phyloP scores from a whole-genome alignment of 2,888 invertebrate genomes.

The Furcula furcula region DNA sequence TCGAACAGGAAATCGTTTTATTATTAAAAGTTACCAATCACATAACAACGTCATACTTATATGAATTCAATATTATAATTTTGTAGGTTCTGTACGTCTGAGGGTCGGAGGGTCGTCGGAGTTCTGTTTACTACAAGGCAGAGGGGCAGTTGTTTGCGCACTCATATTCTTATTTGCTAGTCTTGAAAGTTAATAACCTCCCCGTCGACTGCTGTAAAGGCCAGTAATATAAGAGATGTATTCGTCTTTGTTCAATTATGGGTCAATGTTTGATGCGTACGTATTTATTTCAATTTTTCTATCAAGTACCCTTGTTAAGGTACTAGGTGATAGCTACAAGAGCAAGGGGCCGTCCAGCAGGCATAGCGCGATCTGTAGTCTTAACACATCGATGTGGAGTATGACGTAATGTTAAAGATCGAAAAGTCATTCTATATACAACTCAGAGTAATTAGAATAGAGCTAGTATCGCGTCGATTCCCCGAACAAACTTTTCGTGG shows the following conservation, averaged over 20 bases:
- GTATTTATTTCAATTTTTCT: neutral
- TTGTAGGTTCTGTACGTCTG: slow-evolving; percentile 11
- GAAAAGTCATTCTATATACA: no score
- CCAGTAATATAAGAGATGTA: slow-evolving; percentile 3
- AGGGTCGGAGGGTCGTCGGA: slow-evolving; percentile 8
- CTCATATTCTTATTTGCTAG: slow-evolving; percentile 53
- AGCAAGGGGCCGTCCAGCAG: no score
- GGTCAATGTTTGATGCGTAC: neutral
- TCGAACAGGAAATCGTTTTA: no score
- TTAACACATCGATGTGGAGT: no score
- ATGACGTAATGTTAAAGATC: no score
- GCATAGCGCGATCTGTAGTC: no score
- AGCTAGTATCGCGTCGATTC: no score
- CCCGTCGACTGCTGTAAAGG: slow-evolving; percentile 11
- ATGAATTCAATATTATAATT: slow-evolving; percentile 12
- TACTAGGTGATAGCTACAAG: no score
- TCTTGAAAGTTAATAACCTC: slow-evolving; percentile 42
- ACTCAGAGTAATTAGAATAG: no score
- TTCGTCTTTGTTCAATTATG: neutral
- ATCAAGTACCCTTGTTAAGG: no score
- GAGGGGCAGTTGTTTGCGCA: slow-evolving; percentile 38
- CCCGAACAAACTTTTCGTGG: no score
- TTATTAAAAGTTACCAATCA: slow-evolving; percentile 1
- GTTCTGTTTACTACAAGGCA: slow-evolving; percentile 35
- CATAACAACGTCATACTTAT: slow-evolving; percentile 7